Evolutionary conservation across 2,113 vertebrate species (phyloP).

Genomic region (Leiothrix lutea): DNA sequence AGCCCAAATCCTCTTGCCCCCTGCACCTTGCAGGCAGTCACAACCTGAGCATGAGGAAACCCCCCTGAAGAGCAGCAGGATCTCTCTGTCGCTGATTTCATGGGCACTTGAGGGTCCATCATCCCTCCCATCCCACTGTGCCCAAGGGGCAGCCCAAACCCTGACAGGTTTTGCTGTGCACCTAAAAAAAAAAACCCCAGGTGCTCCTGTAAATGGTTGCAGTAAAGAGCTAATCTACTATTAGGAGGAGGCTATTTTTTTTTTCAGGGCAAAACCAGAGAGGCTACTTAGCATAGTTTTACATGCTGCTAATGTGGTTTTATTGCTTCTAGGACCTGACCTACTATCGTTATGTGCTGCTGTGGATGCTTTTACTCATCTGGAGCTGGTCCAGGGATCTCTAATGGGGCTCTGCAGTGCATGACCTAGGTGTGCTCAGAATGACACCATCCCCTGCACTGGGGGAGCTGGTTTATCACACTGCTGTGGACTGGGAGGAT

Average conservation of each 20-base stretch:
- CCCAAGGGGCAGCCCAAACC: background rate
- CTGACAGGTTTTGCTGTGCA: background rate
- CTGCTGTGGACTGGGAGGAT: background rate
- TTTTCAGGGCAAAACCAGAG: background rate
- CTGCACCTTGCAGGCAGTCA: background rate
- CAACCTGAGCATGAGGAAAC: background rate
- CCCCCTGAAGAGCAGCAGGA: background rate
- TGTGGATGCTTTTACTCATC: conserved; percentile 24
- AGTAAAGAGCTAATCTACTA: background rate
- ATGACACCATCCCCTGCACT: background rate
- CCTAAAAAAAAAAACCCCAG: background rate
- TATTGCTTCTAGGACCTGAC: conserved; percentile 52
- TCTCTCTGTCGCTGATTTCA: background rate
- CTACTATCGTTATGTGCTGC: background rate
- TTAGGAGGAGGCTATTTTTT: background rate
- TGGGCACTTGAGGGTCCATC: background rate
- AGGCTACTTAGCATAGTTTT: conserved; percentile 41
- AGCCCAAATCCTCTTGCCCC: background rate
- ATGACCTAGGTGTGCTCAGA: conserved; percentile 21
- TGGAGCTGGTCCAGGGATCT: conserved; percentile 25
- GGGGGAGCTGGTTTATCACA: background rate
- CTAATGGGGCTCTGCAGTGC: background rate
- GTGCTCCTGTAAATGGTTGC: background rate
- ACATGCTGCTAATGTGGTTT: conserved; percentile 42
- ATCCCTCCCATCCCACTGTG: background rate